Base-by-base conservation (phyloP, 2,888 invertebrate genomes). In the Callinectes sapidus region DNA sequence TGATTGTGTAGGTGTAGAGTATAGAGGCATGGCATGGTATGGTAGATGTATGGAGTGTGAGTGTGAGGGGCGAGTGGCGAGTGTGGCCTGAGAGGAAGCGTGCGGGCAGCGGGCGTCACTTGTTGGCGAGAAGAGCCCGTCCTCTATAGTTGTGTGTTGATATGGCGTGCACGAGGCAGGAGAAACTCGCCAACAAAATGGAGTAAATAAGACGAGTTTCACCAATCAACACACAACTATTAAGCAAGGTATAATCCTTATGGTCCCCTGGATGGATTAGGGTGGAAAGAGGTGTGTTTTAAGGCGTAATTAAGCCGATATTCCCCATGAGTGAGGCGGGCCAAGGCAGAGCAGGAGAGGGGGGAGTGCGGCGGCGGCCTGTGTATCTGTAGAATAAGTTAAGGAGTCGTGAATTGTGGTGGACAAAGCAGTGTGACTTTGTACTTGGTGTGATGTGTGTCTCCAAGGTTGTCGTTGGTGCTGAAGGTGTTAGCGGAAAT, bases 71-170 rank as follows among this genome's bases (percentile, higher is more conserved):
- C n/a, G n/a, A n/a, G n/a, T n/a, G n/a, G n/a, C n/a, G n/a, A 28
- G 28, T 8, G 71, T 77, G 71, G 13, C n/a, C n/a, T n/a, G n/a
- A 28, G 18, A 18, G 81, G 16, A 35, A 81, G 35, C 16, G 35
- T 81, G 35, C 16, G 35, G 23, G 81, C 16, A 35, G 35, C 71
- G 81, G 81, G 35, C 32, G 81, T 71, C n/a, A 88, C 71, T 92
- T 93, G 90, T 88, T 86, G 71, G 13, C 32, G 42, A 54, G 48
- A n/a, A 85, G 81, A 71, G 71, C 66, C 48, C 91, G 32, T 91
- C 91, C 92, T 94, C 93, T 94, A 94, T 94, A 94, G 94, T 93
- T 94, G 94, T 94, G 94, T 94, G 94, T 94, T 94, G 94, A 94
- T 94, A 94, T 94, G 94, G 94, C 92, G 89, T 93, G 90, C 94